These are phyloP conservation scores for Drosophila cognata DNA, from an alignment of 2,888 invertebrate species.

Conservation along the genomic window DNA sequence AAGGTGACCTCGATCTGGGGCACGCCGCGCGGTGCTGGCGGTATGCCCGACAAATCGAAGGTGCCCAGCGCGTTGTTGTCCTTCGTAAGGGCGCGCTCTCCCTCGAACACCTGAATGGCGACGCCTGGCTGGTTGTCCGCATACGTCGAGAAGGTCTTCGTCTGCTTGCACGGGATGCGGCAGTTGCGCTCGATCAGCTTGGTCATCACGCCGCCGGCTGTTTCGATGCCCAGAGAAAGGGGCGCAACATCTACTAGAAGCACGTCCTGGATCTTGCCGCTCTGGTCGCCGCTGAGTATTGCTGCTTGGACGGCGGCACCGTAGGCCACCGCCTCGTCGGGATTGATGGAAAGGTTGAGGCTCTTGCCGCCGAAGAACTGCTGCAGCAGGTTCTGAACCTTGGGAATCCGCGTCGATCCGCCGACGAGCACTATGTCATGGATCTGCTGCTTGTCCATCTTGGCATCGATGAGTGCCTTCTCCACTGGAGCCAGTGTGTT, in stretches of 20 bases:
- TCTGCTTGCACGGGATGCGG: slow-evolving; percentile 32
- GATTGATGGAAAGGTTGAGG: slow-evolving; percentile 28
- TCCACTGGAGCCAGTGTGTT: slow-evolving; percentile 29
- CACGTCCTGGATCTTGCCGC: slow-evolving; percentile 32
- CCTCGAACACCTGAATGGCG: slow-evolving; percentile 30
- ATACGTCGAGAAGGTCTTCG: slow-evolving; percentile 30
- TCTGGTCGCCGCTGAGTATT: slow-evolving; percentile 32
- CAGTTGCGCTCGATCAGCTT: slow-evolving; percentile 27
- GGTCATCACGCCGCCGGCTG: slow-evolving; percentile 34
- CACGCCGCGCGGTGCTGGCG: not conserved
- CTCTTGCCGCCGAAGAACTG: slow-evolving; percentile 33
- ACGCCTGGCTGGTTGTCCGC: slow-evolving; percentile 32
- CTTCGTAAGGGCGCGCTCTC: slow-evolving; percentile 26
- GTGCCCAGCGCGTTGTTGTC: slow-evolving; percentile 32
- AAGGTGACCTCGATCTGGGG: not conserved
- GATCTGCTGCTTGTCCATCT: slow-evolving; percentile 32
- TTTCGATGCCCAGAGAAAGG: slow-evolving; percentile 29
- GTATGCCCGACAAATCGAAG: slow-evolving; percentile 16
- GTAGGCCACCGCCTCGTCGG: slow-evolving; percentile 32
- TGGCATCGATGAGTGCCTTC: slow-evolving; percentile 29
- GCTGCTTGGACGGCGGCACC: slow-evolving; percentile 35
- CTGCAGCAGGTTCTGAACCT: slow-evolving; percentile 28
- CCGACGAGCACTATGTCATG: slow-evolving; percentile 33
- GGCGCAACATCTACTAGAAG: slow-evolving; percentile 28
- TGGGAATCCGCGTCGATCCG: slow-evolving; percentile 32